Evolutionary conservation across 1,140 invertebrate genomes (phyloP), one percentile per base, ranked within the genome.

Genomic region (Danaus plexippus): DNA sequence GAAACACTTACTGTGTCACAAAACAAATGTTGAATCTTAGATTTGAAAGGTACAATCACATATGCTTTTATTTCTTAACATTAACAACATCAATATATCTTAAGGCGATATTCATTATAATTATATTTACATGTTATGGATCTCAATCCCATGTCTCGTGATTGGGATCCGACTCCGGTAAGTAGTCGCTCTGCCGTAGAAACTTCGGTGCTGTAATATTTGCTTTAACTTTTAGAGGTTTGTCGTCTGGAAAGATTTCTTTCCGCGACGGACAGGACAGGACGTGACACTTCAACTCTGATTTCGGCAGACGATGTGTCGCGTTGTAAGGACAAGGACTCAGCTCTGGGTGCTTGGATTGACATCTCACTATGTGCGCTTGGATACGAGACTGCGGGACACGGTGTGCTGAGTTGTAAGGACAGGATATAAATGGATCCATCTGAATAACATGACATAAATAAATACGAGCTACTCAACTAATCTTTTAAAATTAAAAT

Each of bases 291-390:
- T 56, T 64, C 32, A 80, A 62, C 44, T 76, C 48, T 0, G 50
- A 1, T 0, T 62, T 12, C 0, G 64, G 61, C 11, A 75, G 59
- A 1, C 77, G 59, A 67, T 91, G 90, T 0, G 88, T 77, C 0
- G 79, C 73, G 61, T 89, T 88, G 56, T 73, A 88, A 0, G 80
- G 78, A 47, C 88, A 89, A 4, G 73, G 76, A 12, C 56, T 18
- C 0, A 79, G 62, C 12, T 70, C n/a, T 0, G 76, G 77, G 52
- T 78, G 60, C 12, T 78, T 82, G 40, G 70, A 69, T 46, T 81
- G 46, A 49, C 88, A 89, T 62, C 80, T 84, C 0, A 87, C 63
- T 1, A 88, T 55, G 54, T 89, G 88, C 5, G 55, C 63, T 66
- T 80, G 83, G 50, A 88, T 62, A 0, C 73, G 64, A n/a, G 71